phyloP scores from a whole-genome alignment of 1,140 invertebrate genomes.

The Caenorhabditis elegans region DNA sequence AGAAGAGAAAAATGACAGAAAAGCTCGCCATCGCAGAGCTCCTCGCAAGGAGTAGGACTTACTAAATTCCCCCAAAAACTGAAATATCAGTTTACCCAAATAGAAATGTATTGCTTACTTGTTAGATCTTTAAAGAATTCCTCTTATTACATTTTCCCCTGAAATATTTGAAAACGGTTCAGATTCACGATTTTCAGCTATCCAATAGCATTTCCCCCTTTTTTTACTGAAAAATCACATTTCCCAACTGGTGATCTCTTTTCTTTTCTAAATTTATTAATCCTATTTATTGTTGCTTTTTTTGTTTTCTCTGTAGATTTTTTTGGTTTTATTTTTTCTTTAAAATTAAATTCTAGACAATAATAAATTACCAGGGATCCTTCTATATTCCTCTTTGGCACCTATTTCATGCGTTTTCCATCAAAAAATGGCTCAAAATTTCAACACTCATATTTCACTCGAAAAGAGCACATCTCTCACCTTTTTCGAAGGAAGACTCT shows the following conservation, averaged over 20 bases:
- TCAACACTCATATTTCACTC: too few species aligned
- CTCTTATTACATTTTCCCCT: background rate
- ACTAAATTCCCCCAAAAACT: background rate
- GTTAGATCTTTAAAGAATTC: background rate
- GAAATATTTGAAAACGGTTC: background rate
- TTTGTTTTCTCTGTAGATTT: background rate
- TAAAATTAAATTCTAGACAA: too few species aligned
- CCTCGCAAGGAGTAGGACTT: background rate
- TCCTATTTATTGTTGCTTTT: background rate
- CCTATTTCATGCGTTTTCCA: too few species aligned
- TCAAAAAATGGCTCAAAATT: too few species aligned
- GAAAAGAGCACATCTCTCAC: too few species aligned
- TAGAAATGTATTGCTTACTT: background rate
- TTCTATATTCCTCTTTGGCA: too few species aligned
- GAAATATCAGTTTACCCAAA: too few species aligned
- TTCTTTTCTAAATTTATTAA: background rate
- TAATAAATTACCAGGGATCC: too few species aligned
- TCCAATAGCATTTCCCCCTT: background rate
- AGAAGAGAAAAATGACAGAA: constrained; percentile 22
- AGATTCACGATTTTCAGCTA: background rate
- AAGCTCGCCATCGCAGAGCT: constrained; percentile 8
- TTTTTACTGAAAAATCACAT: background rate
- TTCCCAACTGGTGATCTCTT: constrained; percentile 21
- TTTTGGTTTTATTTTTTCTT: background rate
- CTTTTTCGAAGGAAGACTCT: too few species aligned